Base-by-base conservation (phyloP, 2,888 invertebrate genomes). In the Campoplex capitator region DNA sequence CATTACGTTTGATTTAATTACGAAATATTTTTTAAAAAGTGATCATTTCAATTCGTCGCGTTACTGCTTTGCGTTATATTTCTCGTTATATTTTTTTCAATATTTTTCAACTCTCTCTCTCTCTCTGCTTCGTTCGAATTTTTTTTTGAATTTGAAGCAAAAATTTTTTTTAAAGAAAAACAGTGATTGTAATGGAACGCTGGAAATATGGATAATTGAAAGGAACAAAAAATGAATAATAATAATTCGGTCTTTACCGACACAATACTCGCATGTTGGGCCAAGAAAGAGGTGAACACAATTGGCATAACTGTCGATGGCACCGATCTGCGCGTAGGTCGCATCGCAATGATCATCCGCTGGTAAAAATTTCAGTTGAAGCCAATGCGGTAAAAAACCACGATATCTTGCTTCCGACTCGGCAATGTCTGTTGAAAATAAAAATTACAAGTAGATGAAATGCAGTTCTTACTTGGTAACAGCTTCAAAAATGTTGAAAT, bases 231-330 rank as follows among this genome's bases (percentile, higher is more conserved):
- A 42, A 45, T n/a, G 0, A 23, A 23, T 23, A 23, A 23, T 23
- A 23, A 23, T 28, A 28, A 28, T 73, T 32, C 16, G 8, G 2
- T 35, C 95, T 96, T 96, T 95, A 98, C 98, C 98, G 78, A 98
- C 94, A 45, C 97, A 96, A 93, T 97, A 97, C 91, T 98, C 98
- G 91, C 98, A 98, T 0, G 97, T 96, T 0, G 98, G 97, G 13
- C 98, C 98, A 90, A 98, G 96, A 91, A 98, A 96, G 0, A 97
- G 96, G 91, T 98, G 97, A 0, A 97, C 96, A 93, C 97, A 97
- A 90, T 96, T 96, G 18, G 95, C 96, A 92, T 96, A 96, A 1
- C 97, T 97, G 90, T 97, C 96, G 90, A 98, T 96, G 1, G 97
- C 96, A 0, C 96, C 96, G 75, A 97, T 96, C 76, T 97, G 96